Evolutionary conservation across 2,888 invertebrate genomes (phyloP).

Genomic region (Ellobium chinense): DNA sequence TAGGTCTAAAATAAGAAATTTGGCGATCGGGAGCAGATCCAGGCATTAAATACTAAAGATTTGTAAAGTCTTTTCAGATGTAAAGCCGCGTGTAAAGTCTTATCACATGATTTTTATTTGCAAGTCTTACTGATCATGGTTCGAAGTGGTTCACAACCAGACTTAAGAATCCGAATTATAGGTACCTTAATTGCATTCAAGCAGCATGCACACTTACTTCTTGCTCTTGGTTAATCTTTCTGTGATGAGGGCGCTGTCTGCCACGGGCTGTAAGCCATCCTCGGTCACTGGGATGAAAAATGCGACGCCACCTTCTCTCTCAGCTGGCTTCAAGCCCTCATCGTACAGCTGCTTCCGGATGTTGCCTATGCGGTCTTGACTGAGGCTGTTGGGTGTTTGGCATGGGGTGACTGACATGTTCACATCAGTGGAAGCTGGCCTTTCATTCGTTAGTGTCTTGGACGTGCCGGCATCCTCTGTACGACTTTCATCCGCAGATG

Average conservation of each 20-base stretch:
- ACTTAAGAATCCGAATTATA: too few relatives aligned
- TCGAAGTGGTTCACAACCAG: too few relatives aligned
- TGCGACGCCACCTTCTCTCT: slow-evolving; percentile 37
- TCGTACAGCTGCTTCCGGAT: slow-evolving; percentile 35
- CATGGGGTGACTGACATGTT: neutral
- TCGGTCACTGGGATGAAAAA: slow-evolving; percentile 39
- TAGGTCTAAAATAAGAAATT: too few relatives aligned
- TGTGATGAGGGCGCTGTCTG: neutral
- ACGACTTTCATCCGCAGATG: neutral
- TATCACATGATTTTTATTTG: too few relatives aligned
- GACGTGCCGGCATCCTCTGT: neutral
- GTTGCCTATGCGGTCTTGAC: slow-evolving; percentile 27
- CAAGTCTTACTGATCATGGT: too few relatives aligned
- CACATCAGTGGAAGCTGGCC: neutral
- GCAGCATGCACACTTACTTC: slow-evolving; percentile 28
- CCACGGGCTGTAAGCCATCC: slow-evolving; percentile 29
- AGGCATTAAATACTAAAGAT: too few relatives aligned
- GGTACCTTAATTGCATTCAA: too few relatives aligned
- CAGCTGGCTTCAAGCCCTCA: slow-evolving; percentile 34
- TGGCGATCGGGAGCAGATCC: too few relatives aligned
- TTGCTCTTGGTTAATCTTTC: slow-evolving; percentile 31
- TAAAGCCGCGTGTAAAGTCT: too few relatives aligned
- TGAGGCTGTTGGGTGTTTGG: neutral
- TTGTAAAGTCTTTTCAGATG: too few relatives aligned
- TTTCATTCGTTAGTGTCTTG: neutral